These are phyloP conservation scores for Tricholaema leucomelas DNA, from an alignment of 2,113 vertebrate genomes.

Conservation along the genomic window DNA sequence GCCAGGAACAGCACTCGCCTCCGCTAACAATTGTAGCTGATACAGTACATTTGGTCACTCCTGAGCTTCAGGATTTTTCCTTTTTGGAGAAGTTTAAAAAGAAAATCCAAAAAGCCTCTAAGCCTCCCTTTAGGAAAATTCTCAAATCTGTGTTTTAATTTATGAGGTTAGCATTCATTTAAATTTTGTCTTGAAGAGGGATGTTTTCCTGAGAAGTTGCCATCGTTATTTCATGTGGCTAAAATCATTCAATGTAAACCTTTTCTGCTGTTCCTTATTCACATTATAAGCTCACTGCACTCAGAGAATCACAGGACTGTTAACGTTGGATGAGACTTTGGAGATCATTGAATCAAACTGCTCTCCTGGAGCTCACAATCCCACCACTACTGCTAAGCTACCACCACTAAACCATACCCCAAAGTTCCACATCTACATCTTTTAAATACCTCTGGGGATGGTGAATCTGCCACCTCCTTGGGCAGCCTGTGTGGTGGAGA, in stretches of 20 bases:
- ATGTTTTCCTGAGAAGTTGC: neutral
- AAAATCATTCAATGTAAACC: neutral
- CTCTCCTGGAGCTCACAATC: no score
- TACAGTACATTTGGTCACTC: neutral
- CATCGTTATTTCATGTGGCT: accelerated
- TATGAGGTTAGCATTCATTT: neutral
- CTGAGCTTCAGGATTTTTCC: neutral
- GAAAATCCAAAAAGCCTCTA: no score
- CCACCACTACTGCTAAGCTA: no score
- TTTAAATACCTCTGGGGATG: no score
- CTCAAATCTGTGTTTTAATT: neutral
- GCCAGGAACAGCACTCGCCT: neutral
- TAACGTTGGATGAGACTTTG: no score
- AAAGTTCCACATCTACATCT: no score
- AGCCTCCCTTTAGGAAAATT: no score
- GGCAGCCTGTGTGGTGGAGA: no score
- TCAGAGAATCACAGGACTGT: no score
- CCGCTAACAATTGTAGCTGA: neutral
- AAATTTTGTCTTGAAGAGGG: neutral
- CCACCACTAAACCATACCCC: no score
- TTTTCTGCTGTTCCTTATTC: neutral
- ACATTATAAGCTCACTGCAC: neutral
- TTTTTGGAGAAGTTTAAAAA: neutral
- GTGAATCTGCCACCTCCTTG: no score
- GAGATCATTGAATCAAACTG: no score